phyloP scores from a whole-genome alignment of 2,797 vertebrate genomes.

The Pteropus rufus region DNA sequence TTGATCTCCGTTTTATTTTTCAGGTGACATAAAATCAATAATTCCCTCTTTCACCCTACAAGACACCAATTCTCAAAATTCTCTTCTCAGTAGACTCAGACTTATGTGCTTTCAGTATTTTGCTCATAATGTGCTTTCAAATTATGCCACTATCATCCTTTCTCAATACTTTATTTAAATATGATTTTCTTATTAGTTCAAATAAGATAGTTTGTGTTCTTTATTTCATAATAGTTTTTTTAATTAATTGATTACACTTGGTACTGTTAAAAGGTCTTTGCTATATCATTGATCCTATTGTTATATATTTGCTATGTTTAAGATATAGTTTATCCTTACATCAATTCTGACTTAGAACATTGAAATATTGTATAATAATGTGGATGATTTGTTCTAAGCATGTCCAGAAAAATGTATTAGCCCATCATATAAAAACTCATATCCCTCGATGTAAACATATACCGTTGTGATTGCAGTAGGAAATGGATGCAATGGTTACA shows the following conservation, averaged over 20 bases:
- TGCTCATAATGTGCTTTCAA: neutral
- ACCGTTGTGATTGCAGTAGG: neutral
- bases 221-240: neutral
- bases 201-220: neutral
- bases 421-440: neutral
- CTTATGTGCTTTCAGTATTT: neutral
- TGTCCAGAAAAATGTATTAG: neutral
- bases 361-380: neutral
- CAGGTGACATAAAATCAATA: neutral
- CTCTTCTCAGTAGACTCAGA: neutral
- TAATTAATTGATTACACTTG: neutral
- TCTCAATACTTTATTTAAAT: neutral
- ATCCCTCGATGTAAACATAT: neutral
- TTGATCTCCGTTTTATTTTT: neutral
- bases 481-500: neutral
- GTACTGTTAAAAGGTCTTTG: neutral
- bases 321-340: neutral
- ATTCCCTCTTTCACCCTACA: neutral
- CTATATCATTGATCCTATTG: neutral
- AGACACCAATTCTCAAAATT: neutral
- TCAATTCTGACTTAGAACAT: neutral
- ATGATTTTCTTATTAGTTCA: neutral
- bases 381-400: neutral
- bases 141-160: neutral
- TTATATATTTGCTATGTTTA: neutral